Evolutionary conservation across 2,888 invertebrate species (phyloP).

Genomic region (Frankliniella intonsa): DNA sequence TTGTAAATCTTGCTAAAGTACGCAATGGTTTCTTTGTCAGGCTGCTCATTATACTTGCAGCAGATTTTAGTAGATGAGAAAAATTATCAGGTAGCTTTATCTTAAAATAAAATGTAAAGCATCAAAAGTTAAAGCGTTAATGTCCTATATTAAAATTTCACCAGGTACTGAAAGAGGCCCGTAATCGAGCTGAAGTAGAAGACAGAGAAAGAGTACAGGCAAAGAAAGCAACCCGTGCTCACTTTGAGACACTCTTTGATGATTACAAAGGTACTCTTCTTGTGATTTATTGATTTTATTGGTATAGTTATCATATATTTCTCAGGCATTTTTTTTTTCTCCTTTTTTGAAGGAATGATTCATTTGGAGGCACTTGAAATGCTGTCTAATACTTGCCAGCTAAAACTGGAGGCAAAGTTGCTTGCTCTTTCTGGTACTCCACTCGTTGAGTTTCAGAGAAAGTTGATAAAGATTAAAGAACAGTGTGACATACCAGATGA

Average conservation of each 20-base stretch:
- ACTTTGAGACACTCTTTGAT: constrained; percentile 79
- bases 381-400: constrained; percentile 73
- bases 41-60: not conserved
- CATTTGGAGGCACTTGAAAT: constrained; percentile 89
- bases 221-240: constrained; percentile 51
- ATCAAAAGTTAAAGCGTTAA: not conserved
- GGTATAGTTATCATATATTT: constrained; percentile 8
- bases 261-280: constrained; percentile 68
- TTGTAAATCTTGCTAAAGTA: too few species aligned
- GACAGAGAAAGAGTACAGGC: constrained; percentile 51
- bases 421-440: constrained; percentile 56
- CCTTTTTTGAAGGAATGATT: constrained; percentile 57
- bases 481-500: constrained; percentile 66
- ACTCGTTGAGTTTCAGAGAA: constrained; percentile 65
- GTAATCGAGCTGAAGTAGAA: constrained; percentile 60
- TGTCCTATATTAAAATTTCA: constrained; percentile 26
- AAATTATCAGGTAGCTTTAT: not conserved
- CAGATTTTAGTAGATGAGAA: not conserved
- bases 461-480: constrained; percentile 72
- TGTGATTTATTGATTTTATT: not conserved
- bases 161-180: constrained; percentile 63
- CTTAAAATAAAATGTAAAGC: not conserved
- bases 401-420: constrained; percentile 64
- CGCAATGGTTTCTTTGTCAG: constrained; percentile 3
- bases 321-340: not conserved